Evolutionary conservation across 2,113 vertebrate genomes (phyloP).

Genomic region (Crotalus tigris): DNA sequence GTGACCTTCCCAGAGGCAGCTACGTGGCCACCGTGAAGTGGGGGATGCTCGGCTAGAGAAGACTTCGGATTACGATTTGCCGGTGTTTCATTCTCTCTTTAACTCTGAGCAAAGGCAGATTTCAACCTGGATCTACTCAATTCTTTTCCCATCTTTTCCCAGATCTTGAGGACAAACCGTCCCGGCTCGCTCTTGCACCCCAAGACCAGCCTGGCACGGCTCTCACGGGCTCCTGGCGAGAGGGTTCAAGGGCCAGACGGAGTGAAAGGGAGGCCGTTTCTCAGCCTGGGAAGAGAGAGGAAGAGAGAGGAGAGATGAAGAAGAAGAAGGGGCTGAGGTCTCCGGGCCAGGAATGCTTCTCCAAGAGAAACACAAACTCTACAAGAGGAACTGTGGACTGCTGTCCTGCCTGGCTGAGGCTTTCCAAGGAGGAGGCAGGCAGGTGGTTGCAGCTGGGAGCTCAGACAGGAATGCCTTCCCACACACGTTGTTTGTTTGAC

Average conservation of each 20-base stretch:
- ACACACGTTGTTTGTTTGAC: conserved; percentile 14
- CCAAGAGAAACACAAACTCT: conserved; percentile 40
- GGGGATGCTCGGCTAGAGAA: not conserved
- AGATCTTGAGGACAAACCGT: not conserved
- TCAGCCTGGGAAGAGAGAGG: not conserved
- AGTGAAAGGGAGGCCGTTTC: conserved; percentile 4
- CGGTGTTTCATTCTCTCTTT: not conserved
- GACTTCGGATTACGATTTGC: not conserved
- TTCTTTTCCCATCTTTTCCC: not conserved
- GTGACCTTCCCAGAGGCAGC: not conserved
- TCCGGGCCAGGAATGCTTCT: conserved; percentile 39
- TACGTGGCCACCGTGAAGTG: not conserved
- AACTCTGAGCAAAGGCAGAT: not conserved
- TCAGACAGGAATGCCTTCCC: conserved; percentile 21
- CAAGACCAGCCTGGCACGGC: not conserved
- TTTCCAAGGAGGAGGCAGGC: conserved; percentile 23
- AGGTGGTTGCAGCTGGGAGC: conserved; percentile 52
- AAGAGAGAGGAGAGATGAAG: too few species aligned
- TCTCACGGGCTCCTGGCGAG: not conserved
- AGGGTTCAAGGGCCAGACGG: not conserved
- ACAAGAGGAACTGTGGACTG: not conserved
- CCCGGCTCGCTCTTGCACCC: not conserved
- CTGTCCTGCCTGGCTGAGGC: not conserved
- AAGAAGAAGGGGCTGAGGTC: conserved; percentile 22
- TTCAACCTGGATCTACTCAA: not conserved